Percentiles rank a stretch among this genome's conserved stretches.
These are phyloP conservation scores for Ylistrum balloti DNA, from an alignment of 1,140 invertebrate genomes.

Conservation along the genomic window DNA sequence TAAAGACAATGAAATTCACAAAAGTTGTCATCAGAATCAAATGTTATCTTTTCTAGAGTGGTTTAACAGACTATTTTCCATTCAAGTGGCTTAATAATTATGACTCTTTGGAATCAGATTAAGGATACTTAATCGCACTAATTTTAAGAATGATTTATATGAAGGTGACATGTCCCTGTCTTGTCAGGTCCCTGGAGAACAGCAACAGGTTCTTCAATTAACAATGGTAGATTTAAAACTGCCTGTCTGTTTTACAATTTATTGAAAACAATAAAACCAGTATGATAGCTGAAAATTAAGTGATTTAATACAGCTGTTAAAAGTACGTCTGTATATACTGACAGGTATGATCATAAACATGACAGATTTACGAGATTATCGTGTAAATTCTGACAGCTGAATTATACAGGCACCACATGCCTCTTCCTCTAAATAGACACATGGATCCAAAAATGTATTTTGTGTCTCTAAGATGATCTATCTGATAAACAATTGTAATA, in stretches of 20 bases:
- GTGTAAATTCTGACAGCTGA: neutral
- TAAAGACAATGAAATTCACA: no score
- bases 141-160: no score
- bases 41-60: no score
- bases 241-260: neutral
- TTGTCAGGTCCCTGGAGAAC: neutral
- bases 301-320: neutral
- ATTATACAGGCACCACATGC: neutral
- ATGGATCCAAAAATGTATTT: neutral
- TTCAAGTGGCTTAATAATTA: no score
- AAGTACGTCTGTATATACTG: neutral
- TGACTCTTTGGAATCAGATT: no score
- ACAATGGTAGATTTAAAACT: no score
- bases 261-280: conserved; percentile 12
- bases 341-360: neutral
- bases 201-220: neutral
- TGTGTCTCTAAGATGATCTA: neutral
- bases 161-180: no score
- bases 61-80: no score
- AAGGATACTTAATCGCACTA: no score
- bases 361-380: neutral
- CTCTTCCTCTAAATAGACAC: neutral
- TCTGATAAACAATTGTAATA: neutral
- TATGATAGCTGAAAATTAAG: neutral
- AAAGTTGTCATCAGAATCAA: no score